Conservation (phyloP, 2,797 vertebrate genomes). For the Avahi laniger region DNA sequence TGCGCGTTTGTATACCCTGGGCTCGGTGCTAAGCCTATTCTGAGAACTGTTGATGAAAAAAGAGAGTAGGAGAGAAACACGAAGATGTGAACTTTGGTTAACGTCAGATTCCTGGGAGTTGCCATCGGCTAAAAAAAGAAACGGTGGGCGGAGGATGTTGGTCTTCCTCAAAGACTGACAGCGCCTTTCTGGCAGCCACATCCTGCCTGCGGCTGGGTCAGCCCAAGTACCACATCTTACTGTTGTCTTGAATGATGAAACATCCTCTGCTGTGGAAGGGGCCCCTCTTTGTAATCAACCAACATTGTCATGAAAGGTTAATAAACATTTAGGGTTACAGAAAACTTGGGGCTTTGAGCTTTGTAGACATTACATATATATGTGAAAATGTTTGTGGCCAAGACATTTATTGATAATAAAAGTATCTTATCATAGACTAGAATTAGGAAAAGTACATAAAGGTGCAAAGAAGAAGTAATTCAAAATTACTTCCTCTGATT, state of each 20-base stretch:
- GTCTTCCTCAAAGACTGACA: conserved; percentile 57
- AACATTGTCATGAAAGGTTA: background rate
- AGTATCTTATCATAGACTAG: background rate
- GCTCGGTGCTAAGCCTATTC: background rate
- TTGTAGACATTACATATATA: background rate
- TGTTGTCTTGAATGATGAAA: conserved; percentile 42
- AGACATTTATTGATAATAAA: background rate
- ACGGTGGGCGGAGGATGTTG: conserved; percentile 76
- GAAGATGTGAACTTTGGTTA: conserved; percentile 41
- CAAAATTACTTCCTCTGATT: background rate
- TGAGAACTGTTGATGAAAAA: conserved; percentile 19
- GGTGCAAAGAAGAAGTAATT: background rate
- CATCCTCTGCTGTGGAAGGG: background rate
- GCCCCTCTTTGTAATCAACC: rapidly evolving
- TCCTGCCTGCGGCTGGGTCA: conserved; percentile 72
- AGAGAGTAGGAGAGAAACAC: background rate
- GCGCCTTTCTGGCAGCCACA: conserved; percentile 64
- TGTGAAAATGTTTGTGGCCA: background rate
- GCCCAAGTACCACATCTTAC: conserved; percentile 63
- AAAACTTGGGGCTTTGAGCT: background rate
- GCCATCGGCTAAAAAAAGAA: conserved; percentile 72
- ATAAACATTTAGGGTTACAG: background rate
- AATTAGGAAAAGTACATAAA: conserved; percentile 26
- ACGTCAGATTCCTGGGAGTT: conserved; percentile 68
- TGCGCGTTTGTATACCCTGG: background rate